These are phyloP conservation scores for Podarcis muralis DNA, from an alignment of 2,113 vertebrate species.

Conservation along the genomic window DNA sequence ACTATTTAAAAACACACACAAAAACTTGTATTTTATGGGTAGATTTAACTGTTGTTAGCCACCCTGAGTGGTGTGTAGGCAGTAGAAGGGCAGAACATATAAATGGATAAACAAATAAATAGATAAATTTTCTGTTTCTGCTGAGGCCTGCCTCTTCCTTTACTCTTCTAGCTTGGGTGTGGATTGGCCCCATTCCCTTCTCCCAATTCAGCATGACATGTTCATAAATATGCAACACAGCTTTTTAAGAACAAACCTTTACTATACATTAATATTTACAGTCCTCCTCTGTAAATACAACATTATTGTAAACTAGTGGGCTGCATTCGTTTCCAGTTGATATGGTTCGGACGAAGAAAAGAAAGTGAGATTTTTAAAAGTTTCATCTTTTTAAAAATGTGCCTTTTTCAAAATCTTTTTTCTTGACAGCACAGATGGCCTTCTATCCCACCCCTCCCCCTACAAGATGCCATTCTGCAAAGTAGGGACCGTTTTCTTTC, in stretches of 20 bases:
- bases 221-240: not conserved
- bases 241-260: not conserved
- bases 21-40: too few relatives aligned
- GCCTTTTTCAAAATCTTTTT: not conserved
- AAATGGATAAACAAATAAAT: too few relatives aligned
- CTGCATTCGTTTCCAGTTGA: conserved; percentile 13
- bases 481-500: conserved; percentile 26
- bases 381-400: not conserved
- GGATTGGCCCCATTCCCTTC: not conserved
- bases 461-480: conserved; percentile 14
- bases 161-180: not conserved
- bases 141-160: not conserved
- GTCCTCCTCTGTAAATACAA: not conserved
- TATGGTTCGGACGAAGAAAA: not conserved
- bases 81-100: too few relatives aligned
- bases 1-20: too few relatives aligned
- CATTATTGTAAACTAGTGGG: not conserved
- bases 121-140: too few relatives aligned
- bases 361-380: not conserved
- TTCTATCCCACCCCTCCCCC: not conserved
- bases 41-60: too few relatives aligned
- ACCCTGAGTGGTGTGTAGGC: too few relatives aligned
- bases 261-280: not conserved
- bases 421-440: conserved; percentile 28
- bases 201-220: not conserved